These are phyloP conservation scores for Anarrhichthys ocellatus DNA, from an alignment of 2,113 vertebrate genomes.

Conservation along the genomic window DNA sequence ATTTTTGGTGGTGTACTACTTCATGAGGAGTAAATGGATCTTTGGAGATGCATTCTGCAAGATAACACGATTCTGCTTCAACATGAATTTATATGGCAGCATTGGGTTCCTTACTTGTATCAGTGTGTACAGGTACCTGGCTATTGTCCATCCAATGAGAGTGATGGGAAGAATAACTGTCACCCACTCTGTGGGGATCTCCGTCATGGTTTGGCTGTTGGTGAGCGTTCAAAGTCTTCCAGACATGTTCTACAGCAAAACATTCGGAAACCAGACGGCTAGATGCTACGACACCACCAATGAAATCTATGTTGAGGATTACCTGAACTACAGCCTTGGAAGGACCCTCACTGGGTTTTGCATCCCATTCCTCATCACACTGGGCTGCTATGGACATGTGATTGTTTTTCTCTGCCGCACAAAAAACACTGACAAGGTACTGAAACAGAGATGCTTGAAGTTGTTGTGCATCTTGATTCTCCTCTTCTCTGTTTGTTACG, in stretches of 20 bases:
- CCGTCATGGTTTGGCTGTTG: constrained; percentile 76
- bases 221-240: constrained; percentile 80
- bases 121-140: constrained; percentile 87
- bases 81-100: constrained; percentile 88
- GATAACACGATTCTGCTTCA: constrained; percentile 83
- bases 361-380: constrained; percentile 82
- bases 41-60: constrained; percentile 85
- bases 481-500: constrained; percentile 86
- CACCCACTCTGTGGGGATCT: constrained; percentile 50
- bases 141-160: constrained; percentile 85
- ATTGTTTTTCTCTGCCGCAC: constrained; percentile 76
- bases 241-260: constrained; percentile 81
- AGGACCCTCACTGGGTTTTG: constrained; percentile 81
- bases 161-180: constrained; percentile 77
- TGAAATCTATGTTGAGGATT: background rate
- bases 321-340: constrained; percentile 78
- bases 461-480: constrained; percentile 82
- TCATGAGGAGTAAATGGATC: constrained; percentile 67
- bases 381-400: constrained; percentile 85
- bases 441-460: constrained; percentile 79
- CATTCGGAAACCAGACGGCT: rapidly evolving
- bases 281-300: constrained; percentile 79
- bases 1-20: constrained; percentile 83
- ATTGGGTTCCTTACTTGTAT: constrained; percentile 89
- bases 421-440: constrained; percentile 52